These are phyloP conservation scores for Poliocrania exsul DNA, from an alignment of 2,797 vertebrate species.

Conservation along the genomic window DNA sequence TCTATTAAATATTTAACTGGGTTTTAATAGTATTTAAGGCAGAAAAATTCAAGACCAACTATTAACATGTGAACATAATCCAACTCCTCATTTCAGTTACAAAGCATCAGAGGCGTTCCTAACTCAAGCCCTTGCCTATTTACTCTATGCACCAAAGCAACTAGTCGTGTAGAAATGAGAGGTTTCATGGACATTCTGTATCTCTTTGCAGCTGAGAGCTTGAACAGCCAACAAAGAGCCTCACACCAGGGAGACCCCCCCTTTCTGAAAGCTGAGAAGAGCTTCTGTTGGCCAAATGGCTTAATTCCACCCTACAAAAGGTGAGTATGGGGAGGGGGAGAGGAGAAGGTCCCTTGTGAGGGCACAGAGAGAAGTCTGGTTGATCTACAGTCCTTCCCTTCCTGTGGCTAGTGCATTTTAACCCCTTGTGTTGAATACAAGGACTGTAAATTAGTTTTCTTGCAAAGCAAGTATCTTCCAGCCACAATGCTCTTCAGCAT, in stretches of 20 bases:
- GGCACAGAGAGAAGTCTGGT: background rate
- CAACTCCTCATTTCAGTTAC: background rate
- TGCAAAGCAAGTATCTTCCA: background rate
- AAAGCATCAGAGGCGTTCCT: background rate
- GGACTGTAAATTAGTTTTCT: background rate
- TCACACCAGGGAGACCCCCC: background rate
- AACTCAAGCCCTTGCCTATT: background rate
- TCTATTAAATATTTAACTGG: background rate
- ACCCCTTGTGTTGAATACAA: background rate
- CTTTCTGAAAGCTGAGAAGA: background rate
- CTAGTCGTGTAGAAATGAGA: background rate
- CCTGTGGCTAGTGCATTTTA: background rate
- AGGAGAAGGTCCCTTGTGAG: background rate
- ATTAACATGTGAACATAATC: background rate
- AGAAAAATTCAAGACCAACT: background rate
- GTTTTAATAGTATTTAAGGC: background rate
- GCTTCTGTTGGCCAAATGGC: background rate
- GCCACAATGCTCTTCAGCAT: fast-evolving
- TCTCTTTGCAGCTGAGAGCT: background rate
- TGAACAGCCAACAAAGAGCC: background rate
- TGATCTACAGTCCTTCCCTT: background rate
- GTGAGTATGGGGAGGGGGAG: background rate
- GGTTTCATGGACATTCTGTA: background rate
- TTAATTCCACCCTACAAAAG: background rate
- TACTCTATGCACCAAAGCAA: background rate